Conservation (phyloP, 2,113 vertebrate species). For the Ictalurus furcatus region DNA sequence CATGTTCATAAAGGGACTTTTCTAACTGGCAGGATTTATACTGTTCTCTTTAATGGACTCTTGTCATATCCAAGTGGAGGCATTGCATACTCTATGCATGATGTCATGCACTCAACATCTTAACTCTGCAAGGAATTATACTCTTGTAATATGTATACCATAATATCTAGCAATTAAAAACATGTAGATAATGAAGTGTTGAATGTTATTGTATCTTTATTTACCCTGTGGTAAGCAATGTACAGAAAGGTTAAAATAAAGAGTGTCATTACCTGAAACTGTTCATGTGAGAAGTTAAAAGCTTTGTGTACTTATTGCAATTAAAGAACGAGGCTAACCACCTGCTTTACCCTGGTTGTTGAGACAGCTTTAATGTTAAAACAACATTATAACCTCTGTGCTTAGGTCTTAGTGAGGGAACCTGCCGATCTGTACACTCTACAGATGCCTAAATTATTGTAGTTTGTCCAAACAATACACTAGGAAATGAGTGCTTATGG, state of each 20-base stretch:
- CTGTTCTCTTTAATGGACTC: slow-evolving; percentile 29
- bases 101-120: slow-evolving; percentile 30
- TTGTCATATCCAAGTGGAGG: slow-evolving; percentile 17
- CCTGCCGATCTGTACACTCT: slow-evolving; percentile 1
- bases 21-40: slow-evolving; percentile 27
- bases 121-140: not conserved
- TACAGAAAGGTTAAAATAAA: slow-evolving; percentile 9
- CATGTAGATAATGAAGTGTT: not conserved
- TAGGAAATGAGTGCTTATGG: slow-evolving; percentile 7
- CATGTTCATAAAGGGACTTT: slow-evolving; percentile 36
- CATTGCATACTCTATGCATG: slow-evolving; percentile 36
- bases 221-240: not conserved
- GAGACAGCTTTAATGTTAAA: slow-evolving; percentile 40
- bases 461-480: not conserved
- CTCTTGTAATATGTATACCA: not conserved
- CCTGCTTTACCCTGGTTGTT: slow-evolving; percentile 41
- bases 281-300: slow-evolving; percentile 27
- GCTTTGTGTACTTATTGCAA: slow-evolving; percentile 34
- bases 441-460: slow-evolving; percentile 29
- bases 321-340: slow-evolving; percentile 6
- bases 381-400: slow-evolving; percentile 37
- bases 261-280: slow-evolving; percentile 7
- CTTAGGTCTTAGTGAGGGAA: slow-evolving; percentile 29
- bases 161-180: not conserved
- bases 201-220: not conserved